Conservation (phyloP, 2,888 invertebrate species). For the Branchellion lobata region DNA sequence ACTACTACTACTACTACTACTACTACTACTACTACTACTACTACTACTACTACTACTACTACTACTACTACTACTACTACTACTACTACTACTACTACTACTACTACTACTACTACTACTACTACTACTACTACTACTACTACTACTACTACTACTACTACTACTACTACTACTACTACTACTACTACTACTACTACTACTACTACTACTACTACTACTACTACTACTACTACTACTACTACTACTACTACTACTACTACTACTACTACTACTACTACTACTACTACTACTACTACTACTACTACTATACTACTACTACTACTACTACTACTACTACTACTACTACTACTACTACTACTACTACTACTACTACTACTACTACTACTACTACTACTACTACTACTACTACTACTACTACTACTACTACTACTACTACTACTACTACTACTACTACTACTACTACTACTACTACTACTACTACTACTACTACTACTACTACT, state of each 20-base stretch:
- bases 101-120: slow-evolving; percentile 6
- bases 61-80: not conserved
- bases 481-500: slow-evolving; percentile 6
- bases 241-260: slow-evolving; percentile 2
- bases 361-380: slow-evolving; percentile 9
- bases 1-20: too few relatives aligned
- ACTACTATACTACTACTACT: too few relatives aligned
- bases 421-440: slow-evolving; percentile 9
- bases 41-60: slow-evolving; percentile 6
- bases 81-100: slow-evolving; percentile 2
- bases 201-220: not conserved
- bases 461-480: slow-evolving; percentile 5
- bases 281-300: slow-evolving; percentile 9
- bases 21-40: slow-evolving; percentile 9
- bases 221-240: not conserved
- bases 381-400: slow-evolving; percentile 6
- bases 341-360: slow-evolving; percentile 5
- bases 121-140: slow-evolving; percentile 6
- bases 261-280: slow-evolving; percentile 5
- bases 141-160: slow-evolving; percentile 9
- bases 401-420: slow-evolving; percentile 9
- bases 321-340: slow-evolving; percentile 9
- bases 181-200: slow-evolving; percentile 9
- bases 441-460: slow-evolving; percentile 9
- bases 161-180: slow-evolving; percentile 5